Base-by-base conservation (phyloP, 92 coral and sea anemone genomes). In the Meandrina meandrites region DNA sequence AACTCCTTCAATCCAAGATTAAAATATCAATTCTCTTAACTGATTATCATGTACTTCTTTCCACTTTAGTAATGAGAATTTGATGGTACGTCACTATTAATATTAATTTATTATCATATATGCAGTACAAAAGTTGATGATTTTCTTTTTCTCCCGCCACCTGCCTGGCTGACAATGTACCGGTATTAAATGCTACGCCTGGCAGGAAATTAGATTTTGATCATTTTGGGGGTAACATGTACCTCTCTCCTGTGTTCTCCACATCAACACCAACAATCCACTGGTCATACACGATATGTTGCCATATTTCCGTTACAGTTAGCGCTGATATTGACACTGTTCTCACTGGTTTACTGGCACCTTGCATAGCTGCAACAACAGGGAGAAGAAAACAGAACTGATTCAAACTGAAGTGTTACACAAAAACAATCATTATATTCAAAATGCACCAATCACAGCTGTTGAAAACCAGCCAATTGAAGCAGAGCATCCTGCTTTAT, bases 191-290 rank as follows among this genome's bases (percentile, higher is more conserved):
- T 45, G 53, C 27, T 21, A 60, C n/a, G n/a, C n/a, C n/a, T n/a
- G n/a, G n/a, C 28, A 22, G 19, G 68, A 60, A 8, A 60, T 60
- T 22, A 60, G 68, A 22, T 27, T n/a, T n/a, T 64, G 15, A 64
- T 64, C 70, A 64, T 16, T 40, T 2, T 18, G 24, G 15, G 45
- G 45, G 2, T 40, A 0, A 17, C 3, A 6, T 36, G 11, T 89
- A 94, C 98, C 98, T 92, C 67, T 69, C 85, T 71, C 93, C 81
- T 32, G 77, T 83, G 82, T 94, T 94, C 37, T 69, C 84, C n/a
- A 92, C 48, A 76, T 94, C 93, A 24, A 89, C 68, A 16, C 96
- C 98, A 45, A 95, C 90, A 30, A 95, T 79, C 94, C 96, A 95
- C 32, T 89, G 80, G 85, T 84, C 81, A 35, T 68, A 36, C 6